A percentile compares a stretch with the other conserved stretches of the same genome.
phyloP scores from a whole-genome alignment of 1,140 invertebrate genomes.

The Anoplolepis gracilipes region DNA sequence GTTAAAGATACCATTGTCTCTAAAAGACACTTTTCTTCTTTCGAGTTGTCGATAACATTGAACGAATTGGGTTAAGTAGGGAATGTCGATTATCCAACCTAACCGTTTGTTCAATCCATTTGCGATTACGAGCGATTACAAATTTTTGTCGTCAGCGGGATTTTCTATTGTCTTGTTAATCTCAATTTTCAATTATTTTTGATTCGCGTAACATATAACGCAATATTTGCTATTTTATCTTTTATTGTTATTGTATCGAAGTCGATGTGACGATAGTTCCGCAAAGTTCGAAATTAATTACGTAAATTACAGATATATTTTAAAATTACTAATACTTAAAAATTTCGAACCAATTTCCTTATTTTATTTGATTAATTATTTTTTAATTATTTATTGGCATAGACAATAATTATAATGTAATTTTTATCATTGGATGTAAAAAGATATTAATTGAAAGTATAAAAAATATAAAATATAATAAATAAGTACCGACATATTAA shows the following conservation, averaged over 20 bases:
- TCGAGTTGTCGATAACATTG: constrained; percentile 1
- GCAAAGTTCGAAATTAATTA: not conserved
- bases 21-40: not conserved
- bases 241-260: constrained; percentile 4
- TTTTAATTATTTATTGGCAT: too few relatives aligned
- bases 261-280: constrained; percentile 36
- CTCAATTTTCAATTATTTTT: constrained; percentile 19
- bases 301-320: not conserved
- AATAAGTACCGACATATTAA: too few relatives aligned
- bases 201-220: not conserved
- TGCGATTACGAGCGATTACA: not conserved
- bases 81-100: not conserved
- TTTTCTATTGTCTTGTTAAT: not conserved
- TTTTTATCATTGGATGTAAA: too few relatives aligned
- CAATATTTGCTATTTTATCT: not conserved
- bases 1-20: not conserved
- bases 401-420: too few relatives aligned
- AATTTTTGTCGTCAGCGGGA: not conserved
- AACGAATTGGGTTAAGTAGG: not conserved
- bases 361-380: not conserved
- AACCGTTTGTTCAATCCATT: not conserved
- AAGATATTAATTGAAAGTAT: too few relatives aligned
- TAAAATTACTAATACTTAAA: not conserved
- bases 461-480: too few relatives aligned
- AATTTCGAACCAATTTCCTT: not conserved